Percentiles rank a stretch among this genome's conserved stretches.
phyloP scores from a whole-genome alignment of 1,140 invertebrate genomes.

The Drosophila virilis region DNA sequence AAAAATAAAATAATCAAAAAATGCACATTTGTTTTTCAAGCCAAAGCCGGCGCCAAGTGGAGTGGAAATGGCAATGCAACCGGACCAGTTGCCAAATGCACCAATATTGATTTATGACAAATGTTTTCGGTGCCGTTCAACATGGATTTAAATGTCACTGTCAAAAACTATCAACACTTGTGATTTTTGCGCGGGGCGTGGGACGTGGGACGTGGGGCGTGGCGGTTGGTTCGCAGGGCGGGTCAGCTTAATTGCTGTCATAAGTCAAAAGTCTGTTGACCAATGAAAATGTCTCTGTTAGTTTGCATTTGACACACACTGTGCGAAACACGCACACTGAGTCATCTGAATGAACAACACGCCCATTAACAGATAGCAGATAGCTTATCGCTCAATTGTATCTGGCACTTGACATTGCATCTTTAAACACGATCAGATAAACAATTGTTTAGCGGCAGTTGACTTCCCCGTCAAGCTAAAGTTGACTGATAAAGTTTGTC shows the following conservation, averaged over 20 bases:
- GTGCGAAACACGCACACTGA: constrained; percentile 2
- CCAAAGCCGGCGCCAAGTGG: constrained; percentile 4
- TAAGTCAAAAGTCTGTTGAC: constrained; percentile 33
- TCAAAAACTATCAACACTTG: constrained; percentile 40
- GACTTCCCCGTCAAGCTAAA: not conserved
- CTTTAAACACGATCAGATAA: constrained; percentile 18
- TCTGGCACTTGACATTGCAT: constrained; percentile 46
- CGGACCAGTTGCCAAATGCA: constrained; percentile 7
- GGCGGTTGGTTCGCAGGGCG: not conserved
- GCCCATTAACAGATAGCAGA: constrained; percentile 25
- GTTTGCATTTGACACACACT: not conserved
- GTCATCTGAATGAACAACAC: not conserved
- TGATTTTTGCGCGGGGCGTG: not conserved
- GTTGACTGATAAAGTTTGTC: constrained; percentile 3
- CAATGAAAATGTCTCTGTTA: constrained; percentile 7
- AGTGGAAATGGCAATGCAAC: constrained; percentile 26
- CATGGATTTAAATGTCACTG: constrained; percentile 44
- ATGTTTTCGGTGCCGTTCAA: constrained; percentile 28
- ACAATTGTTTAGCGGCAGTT: constrained; percentile 8
- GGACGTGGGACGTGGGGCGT: not conserved
- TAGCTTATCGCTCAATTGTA: constrained; percentile 20
- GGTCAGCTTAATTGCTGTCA: constrained; percentile 40
- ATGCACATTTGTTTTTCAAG: constrained; percentile 21
- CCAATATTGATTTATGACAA: constrained; percentile 48
- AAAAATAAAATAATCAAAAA: constrained; percentile 59